phyloP scores from a whole-genome alignment of 2,888 invertebrate genomes.

The Scaptodrosophila latifasciaeformis region DNA sequence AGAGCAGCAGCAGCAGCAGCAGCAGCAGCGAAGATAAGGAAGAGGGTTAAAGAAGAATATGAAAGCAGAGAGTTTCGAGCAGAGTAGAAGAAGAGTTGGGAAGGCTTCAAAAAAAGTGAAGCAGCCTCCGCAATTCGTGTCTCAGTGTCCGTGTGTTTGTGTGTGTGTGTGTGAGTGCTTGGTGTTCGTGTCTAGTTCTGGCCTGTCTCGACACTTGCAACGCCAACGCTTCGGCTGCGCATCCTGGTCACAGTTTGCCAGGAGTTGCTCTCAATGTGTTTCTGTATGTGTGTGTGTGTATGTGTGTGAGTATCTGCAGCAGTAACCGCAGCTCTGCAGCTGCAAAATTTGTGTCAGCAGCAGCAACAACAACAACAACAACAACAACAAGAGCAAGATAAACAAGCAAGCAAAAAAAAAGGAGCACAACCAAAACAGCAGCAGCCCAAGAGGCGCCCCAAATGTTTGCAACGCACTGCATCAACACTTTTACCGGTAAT shows the following conservation, averaged over 20 bases:
- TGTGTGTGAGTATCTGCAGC: slow-evolving; percentile 40
- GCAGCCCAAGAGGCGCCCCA: slow-evolving; percentile 49
- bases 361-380: slow-evolving; percentile 42
- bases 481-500: slow-evolving; percentile 41
- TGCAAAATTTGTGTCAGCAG: slow-evolving; percentile 62
- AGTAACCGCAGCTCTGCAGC: slow-evolving; percentile 1
- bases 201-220: slow-evolving; percentile 12
- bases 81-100: too few relatives aligned
- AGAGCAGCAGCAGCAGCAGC: too few relatives aligned
- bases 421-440: slow-evolving; percentile 38
- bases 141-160: slow-evolving; percentile 16
- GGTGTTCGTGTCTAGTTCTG: slow-evolving; percentile 7
- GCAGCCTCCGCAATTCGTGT: slow-evolving; percentile 29
- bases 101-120: too few relatives aligned
- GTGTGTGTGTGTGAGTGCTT: not conserved
- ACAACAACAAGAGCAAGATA: slow-evolving; percentile 9
- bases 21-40: too few relatives aligned
- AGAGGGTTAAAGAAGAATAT: too few relatives aligned
- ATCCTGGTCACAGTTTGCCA: slow-evolving; percentile 10
- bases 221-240: slow-evolving; percentile 25
- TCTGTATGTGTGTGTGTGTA: slow-evolving; percentile 11
- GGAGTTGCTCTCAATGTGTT: not conserved
- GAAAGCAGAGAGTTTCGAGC: too few relatives aligned
- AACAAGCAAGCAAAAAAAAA: slow-evolving; percentile 6
- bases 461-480: slow-evolving; percentile 22